Evolutionary conservation across 2,888 invertebrate genomes (phyloP), one percentile per base, ranked within the genome.

Genomic region (Eurytoma adleriae): DNA sequence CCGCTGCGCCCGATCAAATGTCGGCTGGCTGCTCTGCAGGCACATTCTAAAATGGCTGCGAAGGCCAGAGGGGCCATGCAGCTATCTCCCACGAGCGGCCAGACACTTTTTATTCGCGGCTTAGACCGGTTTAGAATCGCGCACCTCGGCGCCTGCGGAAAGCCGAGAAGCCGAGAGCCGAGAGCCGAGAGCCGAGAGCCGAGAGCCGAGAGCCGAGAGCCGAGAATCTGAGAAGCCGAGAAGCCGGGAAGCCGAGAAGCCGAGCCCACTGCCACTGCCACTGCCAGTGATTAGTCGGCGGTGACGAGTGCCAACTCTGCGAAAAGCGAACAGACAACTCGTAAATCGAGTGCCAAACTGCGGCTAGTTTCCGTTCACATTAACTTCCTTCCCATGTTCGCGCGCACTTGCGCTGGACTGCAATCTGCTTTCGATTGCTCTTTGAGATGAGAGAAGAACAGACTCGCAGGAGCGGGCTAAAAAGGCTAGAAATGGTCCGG

Each of bases 51-150:
- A 82, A 82, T 82, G 82, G 82, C 82, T 69, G 74, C 79, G 54
- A 68, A 68, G 68, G 68, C 68, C 68, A 54, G 24, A 12, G 40
- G 40, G 40, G 40, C 40, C 40, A 40, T 40, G 40, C 40, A 40
- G 40, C 18, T 10, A 57, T 20, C 52, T 10, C 50, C 4, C 52
- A 52, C 52, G 40, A 40, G 66, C 50, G 48, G 48, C 20, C 20
- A 27, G 54, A 56, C 16, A 66, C 48, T 71, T 76, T 68, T 76
- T 68, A 52, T 12, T 5, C n/a, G 56, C 54, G 59, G 20, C 89
- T 40, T 40, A 40, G 88, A 90, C 90, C 90, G 90, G 90, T 90
- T 90, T 89, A 89, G 89, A 88, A 89, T 87, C 86, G 83, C 62
- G 84, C 85, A 84, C 84, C 84, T 2, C 86, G 40, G 40, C 40